Percentiles rank a stretch among this genome's conserved stretches.
These are phyloP conservation scores for Enteromius anoplus DNA, from an alignment of 2,797 vertebrate genomes.

Conservation along the genomic window DNA sequence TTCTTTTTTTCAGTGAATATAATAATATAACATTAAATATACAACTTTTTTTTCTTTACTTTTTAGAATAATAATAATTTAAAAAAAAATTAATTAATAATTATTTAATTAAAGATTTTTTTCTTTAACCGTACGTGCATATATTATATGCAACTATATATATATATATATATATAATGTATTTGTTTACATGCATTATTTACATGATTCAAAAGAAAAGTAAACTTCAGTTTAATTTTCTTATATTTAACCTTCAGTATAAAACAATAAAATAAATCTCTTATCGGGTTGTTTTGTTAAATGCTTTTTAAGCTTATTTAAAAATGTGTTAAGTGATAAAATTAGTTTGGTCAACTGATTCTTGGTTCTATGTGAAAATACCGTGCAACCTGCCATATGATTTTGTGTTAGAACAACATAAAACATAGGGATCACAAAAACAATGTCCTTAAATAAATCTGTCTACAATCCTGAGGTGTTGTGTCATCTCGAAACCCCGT, in stretches of 20 bases:
- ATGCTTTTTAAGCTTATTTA: background rate
- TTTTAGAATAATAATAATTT: too few species aligned
- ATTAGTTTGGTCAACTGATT: background rate
- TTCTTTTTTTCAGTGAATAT: too few species aligned
- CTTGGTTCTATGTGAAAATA: background rate
- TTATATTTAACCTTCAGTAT: background rate
- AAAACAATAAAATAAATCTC: background rate
- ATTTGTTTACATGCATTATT: background rate
- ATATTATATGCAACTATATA: too few species aligned
- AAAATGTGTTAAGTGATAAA: background rate
- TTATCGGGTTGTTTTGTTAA: background rate
- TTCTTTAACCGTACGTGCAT: too few species aligned
- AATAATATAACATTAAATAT: too few species aligned
- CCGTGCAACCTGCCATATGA: background rate
- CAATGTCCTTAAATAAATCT: background rate
- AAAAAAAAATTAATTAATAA: too few species aligned
- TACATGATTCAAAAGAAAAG: background rate
- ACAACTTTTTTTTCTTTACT: too few species aligned
- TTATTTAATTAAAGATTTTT: too few species aligned
- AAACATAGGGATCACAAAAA: background rate
- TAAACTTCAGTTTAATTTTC: background rate
- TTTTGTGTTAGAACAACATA: background rate
- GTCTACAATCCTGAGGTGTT: background rate
- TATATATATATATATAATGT: background rate
- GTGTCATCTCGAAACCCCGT: background rate